phyloP scores from a whole-genome alignment of 2,888 invertebrate species.

The Torymus texanus region DNA sequence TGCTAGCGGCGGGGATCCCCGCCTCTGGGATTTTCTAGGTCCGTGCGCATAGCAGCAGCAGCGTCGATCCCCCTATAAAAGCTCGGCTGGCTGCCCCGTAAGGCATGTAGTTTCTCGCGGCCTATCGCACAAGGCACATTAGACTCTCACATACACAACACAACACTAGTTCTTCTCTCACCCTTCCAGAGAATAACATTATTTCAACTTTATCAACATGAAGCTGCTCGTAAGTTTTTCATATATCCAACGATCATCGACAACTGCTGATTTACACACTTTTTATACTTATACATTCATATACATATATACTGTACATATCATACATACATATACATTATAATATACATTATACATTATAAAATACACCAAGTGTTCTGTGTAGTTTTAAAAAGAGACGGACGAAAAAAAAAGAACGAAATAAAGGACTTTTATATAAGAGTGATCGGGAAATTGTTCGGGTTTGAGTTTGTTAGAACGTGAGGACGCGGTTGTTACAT shows the following conservation, averaged over 20 bases:
- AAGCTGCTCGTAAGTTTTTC: constrained; percentile 72
- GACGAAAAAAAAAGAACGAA: no score
- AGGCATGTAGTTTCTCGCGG: constrained; percentile 71
- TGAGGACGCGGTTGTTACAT: no score
- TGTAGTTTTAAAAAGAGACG: no score
- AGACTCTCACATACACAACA: constrained; percentile 6
- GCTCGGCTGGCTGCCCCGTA: constrained; percentile 71
- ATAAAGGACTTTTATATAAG: no score
- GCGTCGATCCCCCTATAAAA: constrained; percentile 71
- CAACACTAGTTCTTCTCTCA: neutral
- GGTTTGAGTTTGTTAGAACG: no score
- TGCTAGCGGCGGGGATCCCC: constrained; percentile 62
- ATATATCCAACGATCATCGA: neutral
- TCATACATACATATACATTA: no score
- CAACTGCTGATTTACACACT: neutral
- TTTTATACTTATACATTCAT: neutral
- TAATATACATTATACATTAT: no score
- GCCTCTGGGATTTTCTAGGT: constrained; percentile 64
- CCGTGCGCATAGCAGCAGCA: constrained; percentile 66
- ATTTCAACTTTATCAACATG: constrained; percentile 65
- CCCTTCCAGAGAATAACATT: neutral
- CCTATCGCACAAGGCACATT: constrained; percentile 70
- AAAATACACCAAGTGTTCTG: no score
- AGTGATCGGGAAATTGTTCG: no score
- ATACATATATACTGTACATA: no score